Evolutionary conservation across 2,888 invertebrate species (phyloP).

Genomic region (Hedya salicella): DNA sequence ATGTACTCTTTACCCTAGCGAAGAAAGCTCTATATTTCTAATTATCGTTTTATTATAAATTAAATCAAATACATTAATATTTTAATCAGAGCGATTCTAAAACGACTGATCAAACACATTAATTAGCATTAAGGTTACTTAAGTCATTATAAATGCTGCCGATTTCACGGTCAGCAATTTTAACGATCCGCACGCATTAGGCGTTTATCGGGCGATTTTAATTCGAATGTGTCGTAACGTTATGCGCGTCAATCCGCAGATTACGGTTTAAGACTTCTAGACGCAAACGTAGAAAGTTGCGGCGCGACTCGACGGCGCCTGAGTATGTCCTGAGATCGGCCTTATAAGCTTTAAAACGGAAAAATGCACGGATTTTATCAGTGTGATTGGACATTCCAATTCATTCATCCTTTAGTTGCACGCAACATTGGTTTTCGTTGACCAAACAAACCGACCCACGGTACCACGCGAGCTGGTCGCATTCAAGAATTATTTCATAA

Average conservation of each 20-base stretch:
- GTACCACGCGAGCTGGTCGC: neutral
- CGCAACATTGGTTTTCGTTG: constrained; percentile 13
- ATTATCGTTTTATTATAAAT: neutral
- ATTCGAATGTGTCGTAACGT: constrained; percentile 78
- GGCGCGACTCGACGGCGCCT: constrained; percentile 83
- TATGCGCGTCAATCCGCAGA: constrained; percentile 82
- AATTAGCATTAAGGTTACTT: constrained; percentile 12
- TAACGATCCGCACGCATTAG: constrained; percentile 56
- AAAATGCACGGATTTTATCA: constrained; percentile 71
- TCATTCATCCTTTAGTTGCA: constrained; percentile 18
- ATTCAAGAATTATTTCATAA: neutral
- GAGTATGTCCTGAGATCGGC: constrained; percentile 80
- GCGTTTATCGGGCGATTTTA: constrained; percentile 71
- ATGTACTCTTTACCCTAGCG: neutral
- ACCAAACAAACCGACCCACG: neutral
- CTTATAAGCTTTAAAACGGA: constrained; percentile 76
- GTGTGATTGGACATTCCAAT: constrained; percentile 54
- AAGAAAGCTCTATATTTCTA: neutral
- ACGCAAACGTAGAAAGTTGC: constrained; percentile 83
- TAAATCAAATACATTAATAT: neutral
- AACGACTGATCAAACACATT: constrained; percentile 4
- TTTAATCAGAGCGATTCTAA: neutral
- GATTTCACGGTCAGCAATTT: constrained; percentile 41
- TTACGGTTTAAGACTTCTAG: constrained; percentile 83
- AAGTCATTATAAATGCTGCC: constrained; percentile 41